phyloP scores from a whole-genome alignment of 2,797 vertebrate genomes.

The Falco concolor region DNA sequence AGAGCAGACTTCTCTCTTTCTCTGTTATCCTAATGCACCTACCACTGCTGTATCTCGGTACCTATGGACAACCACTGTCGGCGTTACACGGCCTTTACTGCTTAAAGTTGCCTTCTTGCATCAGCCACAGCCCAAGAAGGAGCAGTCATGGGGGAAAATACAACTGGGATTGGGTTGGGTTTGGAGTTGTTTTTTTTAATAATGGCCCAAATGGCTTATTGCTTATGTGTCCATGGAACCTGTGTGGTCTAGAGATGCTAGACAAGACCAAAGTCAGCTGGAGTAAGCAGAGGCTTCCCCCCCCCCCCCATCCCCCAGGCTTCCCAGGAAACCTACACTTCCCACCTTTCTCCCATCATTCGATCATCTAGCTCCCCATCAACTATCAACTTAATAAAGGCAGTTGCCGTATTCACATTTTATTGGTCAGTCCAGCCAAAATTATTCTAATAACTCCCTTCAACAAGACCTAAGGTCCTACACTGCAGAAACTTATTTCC shows the following conservation, averaged over 20 bases:
- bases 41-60: rapidly evolving
- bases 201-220: background rate
- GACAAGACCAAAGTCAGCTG: background rate
- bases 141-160: background rate
- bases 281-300: background rate
- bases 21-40: background rate
- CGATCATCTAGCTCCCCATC: background rate
- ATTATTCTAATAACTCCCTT: background rate
- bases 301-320: background rate
- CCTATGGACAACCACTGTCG: rapidly evolving
- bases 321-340: background rate
- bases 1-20: background rate
- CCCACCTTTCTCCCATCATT: background rate
- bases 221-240: background rate
- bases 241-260: rapidly evolving
- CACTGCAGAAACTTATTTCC: background rate
- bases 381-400: background rate
- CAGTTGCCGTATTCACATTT: background rate
- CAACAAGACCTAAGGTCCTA: background rate
- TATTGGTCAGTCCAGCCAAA: background rate
- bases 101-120: background rate
- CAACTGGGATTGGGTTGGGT: background rate
- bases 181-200: background rate
- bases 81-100: rapidly evolving
- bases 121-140: background rate